Percentiles rank a stretch among this genome's conserved stretches.
Conservation (phyloP, 1,140 invertebrate species). For the Diabrotica virgifera region DNA sequence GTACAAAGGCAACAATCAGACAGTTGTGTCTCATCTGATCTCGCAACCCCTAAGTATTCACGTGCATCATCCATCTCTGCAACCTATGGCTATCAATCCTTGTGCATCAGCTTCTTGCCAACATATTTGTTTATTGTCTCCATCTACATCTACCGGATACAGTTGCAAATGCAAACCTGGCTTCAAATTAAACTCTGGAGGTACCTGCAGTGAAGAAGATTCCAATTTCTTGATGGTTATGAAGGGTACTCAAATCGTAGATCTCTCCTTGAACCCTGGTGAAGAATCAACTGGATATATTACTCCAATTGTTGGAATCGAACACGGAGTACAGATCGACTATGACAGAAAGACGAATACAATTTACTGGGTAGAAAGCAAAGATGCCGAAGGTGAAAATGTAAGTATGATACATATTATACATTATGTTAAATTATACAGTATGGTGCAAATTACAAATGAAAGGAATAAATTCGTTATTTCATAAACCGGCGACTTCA, state of each 20-base stretch:
- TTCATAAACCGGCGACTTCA: too few species aligned
- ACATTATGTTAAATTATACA: too few species aligned
- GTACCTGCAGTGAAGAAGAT: conserved; percentile 81
- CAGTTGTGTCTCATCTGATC: conserved; percentile 90
- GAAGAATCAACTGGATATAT: conserved; percentile 74
- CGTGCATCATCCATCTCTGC: conserved; percentile 90
- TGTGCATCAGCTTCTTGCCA: conserved; percentile 78
- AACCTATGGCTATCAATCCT: conserved; percentile 81
- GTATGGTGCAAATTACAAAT: too few species aligned
- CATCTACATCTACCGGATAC: conserved; percentile 64
- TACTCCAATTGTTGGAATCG: conserved; percentile 87
- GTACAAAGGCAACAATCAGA: conserved; percentile 83
- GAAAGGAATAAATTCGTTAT: too few species aligned
- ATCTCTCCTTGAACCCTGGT: conserved; percentile 72
- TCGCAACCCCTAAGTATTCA: conserved; percentile 93
- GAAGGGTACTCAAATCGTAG: conserved; percentile 84
- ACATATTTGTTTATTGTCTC: conserved; percentile 89
- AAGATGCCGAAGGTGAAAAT: conserved; percentile 68
- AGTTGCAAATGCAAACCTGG: conserved; percentile 91
- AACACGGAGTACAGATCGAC: conserved; percentile 85
- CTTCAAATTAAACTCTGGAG: conserved; percentile 65
- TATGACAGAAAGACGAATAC: conserved; percentile 82
- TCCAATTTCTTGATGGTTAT: conserved; percentile 87
- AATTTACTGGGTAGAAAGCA: conserved; percentile 82
- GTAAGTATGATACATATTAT: conserved; percentile 45